phyloP scores from a whole-genome alignment of 2,888 invertebrate genomes.

The Hyposoter dolosus region DNA sequence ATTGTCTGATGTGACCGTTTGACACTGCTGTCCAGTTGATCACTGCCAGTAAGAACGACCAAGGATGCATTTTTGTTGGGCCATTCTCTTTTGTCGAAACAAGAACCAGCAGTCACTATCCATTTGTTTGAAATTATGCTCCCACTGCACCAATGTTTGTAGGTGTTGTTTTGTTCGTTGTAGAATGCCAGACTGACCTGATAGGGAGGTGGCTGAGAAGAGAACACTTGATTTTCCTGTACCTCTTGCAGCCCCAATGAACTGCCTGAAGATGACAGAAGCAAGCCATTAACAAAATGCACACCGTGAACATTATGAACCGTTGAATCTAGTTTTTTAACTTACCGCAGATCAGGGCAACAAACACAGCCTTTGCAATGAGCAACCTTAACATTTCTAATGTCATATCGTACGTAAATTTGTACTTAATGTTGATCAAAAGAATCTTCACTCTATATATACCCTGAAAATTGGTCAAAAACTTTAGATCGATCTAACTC shows the following conservation, averaged over 20 bases:
- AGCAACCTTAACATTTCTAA: constrained; percentile 20
- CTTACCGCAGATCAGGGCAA: constrained; percentile 1
- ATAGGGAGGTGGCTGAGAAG: constrained; percentile 2
- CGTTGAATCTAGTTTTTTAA: neutral
- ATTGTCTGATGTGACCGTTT: neutral
- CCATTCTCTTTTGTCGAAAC: constrained; percentile 18
- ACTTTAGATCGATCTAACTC: neutral
- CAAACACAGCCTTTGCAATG: neutral
- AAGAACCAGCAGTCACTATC: constrained; percentile 10
- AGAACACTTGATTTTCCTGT: neutral
- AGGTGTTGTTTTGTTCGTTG: constrained; percentile 15
- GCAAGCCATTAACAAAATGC: neutral
- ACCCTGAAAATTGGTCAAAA: neutral
- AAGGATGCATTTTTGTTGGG: constrained; percentile 2
- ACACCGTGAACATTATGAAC: neutral
- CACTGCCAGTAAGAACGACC: neutral
- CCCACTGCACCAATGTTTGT: constrained; percentile 18
- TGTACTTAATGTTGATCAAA: neutral
- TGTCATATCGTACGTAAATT: neutral
- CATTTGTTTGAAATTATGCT: constrained; percentile 12
- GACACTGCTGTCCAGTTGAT: neutral
- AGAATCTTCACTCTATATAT: neutral
- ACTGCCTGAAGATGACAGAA: neutral
- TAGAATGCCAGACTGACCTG: constrained; percentile 2
- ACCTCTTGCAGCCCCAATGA: neutral